Evolutionary conservation across 1,140 invertebrate species (phyloP).

Genomic region (Hesperophylax magnus): DNA sequence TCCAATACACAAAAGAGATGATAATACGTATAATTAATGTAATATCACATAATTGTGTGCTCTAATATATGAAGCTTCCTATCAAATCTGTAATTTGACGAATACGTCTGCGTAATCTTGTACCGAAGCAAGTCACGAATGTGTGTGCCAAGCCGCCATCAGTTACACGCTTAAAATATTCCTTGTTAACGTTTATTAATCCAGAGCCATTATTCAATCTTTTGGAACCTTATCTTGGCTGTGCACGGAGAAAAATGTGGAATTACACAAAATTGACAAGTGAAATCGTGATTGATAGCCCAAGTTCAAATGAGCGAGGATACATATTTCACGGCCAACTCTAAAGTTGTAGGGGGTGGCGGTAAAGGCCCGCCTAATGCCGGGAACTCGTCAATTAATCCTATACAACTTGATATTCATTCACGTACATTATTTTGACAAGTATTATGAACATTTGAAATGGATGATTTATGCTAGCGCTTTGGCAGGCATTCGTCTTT

Average conservation of each 20-base stretch:
- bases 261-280: constrained; percentile 21
- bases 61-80: no score
- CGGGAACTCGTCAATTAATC: constrained; percentile 31
- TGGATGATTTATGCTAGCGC: constrained; percentile 16
- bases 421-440: constrained; percentile 26
- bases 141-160: no score
- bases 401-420: constrained; percentile 19
- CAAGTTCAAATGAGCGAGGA: constrained; percentile 4
- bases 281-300: constrained; percentile 28
- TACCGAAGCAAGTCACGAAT: no score
- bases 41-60: no score
- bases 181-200: no score
- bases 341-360: neutral
- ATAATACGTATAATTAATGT: no score
- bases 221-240: no score
- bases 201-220: no score
- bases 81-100: no score
- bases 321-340: constrained; percentile 5
- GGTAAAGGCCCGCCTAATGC: neutral
- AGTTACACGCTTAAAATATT: no score
- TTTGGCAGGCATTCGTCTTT: neutral
- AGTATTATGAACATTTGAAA: constrained; percentile 27
- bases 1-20: no score
- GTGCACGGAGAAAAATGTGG: constrained; percentile 8
- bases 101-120: no score